These are phyloP conservation scores for Drosophila repleta DNA, from an alignment of 1,140 invertebrate genomes.

Conservation along the genomic window DNA sequence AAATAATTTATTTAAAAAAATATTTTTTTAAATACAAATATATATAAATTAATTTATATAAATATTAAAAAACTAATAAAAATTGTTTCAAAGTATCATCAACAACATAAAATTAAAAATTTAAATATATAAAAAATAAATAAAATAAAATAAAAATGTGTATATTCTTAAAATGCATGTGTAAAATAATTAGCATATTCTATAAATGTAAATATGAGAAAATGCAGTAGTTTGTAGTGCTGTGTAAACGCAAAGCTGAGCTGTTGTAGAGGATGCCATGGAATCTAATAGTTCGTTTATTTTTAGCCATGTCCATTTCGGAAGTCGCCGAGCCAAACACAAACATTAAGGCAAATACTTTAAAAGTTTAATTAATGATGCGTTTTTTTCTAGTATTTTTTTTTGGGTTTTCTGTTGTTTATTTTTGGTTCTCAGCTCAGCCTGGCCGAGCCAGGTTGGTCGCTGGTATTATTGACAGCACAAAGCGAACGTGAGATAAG, in stretches of 20 bases:
- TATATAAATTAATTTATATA: too few species aligned
- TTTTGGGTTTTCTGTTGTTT: constrained; percentile 8
- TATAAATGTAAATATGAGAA: not conserved
- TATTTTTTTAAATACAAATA: too few species aligned
- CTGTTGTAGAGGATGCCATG: constrained; percentile 50
- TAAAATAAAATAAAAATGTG: too few species aligned
- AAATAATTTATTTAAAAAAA: too few species aligned
- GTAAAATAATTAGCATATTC: not conserved
- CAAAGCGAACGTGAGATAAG: constrained; percentile 35
- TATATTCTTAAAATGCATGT: not conserved
- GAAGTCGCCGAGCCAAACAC: constrained; percentile 52
- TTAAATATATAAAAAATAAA: too few species aligned
- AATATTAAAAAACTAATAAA: too few species aligned
- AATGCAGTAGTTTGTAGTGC: not conserved
- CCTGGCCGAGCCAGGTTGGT: constrained; percentile 9
- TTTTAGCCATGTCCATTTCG: constrained; percentile 71
- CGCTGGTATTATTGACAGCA: not conserved
- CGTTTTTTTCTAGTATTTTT: constrained; percentile 36
- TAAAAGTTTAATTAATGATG: constrained; percentile 73
- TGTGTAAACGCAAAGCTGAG: constrained; percentile 49
- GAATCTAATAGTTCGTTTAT: constrained; percentile 64
- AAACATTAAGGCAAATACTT: constrained; percentile 31
- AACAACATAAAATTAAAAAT: too few species aligned
- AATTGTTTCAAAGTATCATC: too few species aligned
- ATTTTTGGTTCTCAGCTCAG: constrained; percentile 8